Conservation (phyloP, 2,113 vertebrate genomes). For the Odontophorus gujanensis region DNA sequence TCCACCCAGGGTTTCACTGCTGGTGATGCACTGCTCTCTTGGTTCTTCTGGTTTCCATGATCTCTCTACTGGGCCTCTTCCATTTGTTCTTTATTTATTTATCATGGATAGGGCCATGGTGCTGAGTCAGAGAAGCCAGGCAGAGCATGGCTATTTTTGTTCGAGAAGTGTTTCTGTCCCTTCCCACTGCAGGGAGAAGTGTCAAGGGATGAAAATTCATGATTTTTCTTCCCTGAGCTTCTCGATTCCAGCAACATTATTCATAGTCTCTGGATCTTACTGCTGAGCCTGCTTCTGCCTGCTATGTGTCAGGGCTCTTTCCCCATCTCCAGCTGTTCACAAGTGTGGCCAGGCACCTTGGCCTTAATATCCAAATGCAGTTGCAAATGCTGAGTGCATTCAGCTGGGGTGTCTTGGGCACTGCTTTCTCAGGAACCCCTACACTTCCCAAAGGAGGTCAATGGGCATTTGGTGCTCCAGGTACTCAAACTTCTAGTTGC, state of each 20-base stretch:
- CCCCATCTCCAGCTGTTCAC: not conserved
- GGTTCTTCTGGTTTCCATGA: not conserved
- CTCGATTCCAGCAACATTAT: constrained; percentile 35
- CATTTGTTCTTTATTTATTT: constrained; percentile 34
- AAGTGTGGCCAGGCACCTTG: not conserved
- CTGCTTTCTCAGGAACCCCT: not conserved
- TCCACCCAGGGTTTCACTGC: not conserved
- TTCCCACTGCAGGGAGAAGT: constrained; percentile 46
- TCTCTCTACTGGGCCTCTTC: not conserved
- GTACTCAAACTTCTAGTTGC: not conserved
- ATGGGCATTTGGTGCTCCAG: not conserved
- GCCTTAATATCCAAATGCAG: not conserved
- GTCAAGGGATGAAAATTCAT: constrained; percentile 50
- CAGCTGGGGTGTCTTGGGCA: rapidly evolving
- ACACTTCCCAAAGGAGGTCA: rapidly evolving
- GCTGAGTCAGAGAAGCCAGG: constrained; percentile 35
- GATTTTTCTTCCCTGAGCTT: constrained; percentile 37
- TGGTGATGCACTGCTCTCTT: not conserved
- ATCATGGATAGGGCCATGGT: not conserved
- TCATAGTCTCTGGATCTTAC: not conserved
- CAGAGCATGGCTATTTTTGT: constrained; percentile 17
- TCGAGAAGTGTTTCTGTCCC: constrained; percentile 45
- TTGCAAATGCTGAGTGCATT: not conserved
- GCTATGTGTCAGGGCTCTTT: not conserved
- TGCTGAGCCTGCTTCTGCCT: constrained; percentile 27